Evolutionary conservation across 30 jellyfish, hydroid and myxozoan genomes (phyloP).

Genomic region (Hydra vulgaris): DNA sequence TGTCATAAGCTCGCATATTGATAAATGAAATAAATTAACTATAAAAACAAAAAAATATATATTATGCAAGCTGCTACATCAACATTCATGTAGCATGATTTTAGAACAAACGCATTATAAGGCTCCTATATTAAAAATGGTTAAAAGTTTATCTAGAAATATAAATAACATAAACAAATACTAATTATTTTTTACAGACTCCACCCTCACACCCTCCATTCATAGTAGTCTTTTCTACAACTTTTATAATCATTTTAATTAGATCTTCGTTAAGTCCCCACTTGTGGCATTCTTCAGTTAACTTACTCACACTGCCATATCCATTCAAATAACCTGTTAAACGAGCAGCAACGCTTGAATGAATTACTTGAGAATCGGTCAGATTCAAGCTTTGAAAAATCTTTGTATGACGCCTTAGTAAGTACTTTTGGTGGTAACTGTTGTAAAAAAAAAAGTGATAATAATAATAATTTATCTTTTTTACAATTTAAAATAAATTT

Average conservation of each 20-base stretch:
- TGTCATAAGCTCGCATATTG: background rate
- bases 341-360: slow-evolving; percentile 77
- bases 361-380: slow-evolving; percentile 54
- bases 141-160: background rate
- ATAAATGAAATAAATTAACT: background rate
- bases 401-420: slow-evolving; percentile 55
- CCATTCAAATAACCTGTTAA: slow-evolving; percentile 85
- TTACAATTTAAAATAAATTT: background rate
- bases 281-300: slow-evolving; percentile 29
- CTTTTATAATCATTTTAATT: slow-evolving; percentile 16
- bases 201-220: slow-evolving; percentile 42
- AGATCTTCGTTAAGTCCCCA: slow-evolving; percentile 73
- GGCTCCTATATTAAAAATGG: too few relatives aligned
- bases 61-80: background rate
- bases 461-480: background rate
- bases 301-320: slow-evolving; percentile 45
- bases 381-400: slow-evolving; percentile 45
- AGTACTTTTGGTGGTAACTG: slow-evolving; percentile 89
- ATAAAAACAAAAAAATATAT: background rate
- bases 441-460: background rate
- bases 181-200: slow-evolving; percentile 31
- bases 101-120: background rate
- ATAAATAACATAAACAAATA: background rate
- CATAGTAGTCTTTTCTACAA: slow-evolving; percentile 23
- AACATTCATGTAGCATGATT: background rate